phyloP scores from a whole-genome alignment of 2,888 invertebrate genomes.

The Athalia circularis region DNA sequence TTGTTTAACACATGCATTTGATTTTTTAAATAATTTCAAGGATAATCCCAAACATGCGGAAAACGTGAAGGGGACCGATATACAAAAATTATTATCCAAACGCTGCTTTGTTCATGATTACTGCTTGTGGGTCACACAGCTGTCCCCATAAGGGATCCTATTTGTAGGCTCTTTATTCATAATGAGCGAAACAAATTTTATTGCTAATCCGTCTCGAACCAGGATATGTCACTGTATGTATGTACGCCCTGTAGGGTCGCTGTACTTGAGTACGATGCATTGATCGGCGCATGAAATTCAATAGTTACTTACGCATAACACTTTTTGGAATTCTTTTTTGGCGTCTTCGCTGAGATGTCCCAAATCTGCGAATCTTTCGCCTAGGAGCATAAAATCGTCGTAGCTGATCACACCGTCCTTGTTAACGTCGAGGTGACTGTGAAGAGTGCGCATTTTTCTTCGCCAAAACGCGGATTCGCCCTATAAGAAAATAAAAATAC shows the following conservation, averaged over 20 bases:
- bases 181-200: too few relatives aligned
- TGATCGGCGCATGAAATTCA: background rate
- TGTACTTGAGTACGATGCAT: background rate
- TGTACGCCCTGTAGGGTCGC: too few relatives aligned
- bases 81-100: too few relatives aligned
- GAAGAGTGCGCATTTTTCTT: conserved; percentile 90
- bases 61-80: too few relatives aligned
- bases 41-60: too few relatives aligned
- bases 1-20: too few relatives aligned
- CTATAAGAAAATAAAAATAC: conserved; percentile 63
- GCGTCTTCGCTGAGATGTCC: conserved; percentile 83
- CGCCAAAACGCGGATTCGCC: conserved; percentile 85
- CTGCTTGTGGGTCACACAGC: too few relatives aligned
- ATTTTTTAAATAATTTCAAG: too few relatives aligned
- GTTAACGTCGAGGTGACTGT: conserved; percentile 88
- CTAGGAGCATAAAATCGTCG: conserved; percentile 86
- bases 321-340: conserved; percentile 81
- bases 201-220: background rate
- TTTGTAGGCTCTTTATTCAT: too few relatives aligned
- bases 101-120: too few relatives aligned
- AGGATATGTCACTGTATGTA: background rate
- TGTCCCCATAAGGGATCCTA: too few relatives aligned
- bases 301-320: conserved; percentile 79
- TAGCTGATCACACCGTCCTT: conserved; percentile 90
- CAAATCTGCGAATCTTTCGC: conserved; percentile 84